These are phyloP conservation scores for Strix uralensis DNA, from an alignment of 2,113 vertebrate species.

Conservation along the genomic window DNA sequence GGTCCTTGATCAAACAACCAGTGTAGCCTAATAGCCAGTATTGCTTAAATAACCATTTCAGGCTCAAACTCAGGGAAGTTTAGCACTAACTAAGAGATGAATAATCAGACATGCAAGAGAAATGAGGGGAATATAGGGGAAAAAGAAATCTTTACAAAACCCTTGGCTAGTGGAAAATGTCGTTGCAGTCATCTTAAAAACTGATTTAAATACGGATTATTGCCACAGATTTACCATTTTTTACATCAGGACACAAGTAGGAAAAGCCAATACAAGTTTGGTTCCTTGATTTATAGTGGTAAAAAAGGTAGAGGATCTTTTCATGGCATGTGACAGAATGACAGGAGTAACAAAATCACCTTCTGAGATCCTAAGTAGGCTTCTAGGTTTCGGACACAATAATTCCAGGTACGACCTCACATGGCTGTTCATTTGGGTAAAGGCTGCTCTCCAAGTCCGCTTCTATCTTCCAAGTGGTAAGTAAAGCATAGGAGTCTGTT, in stretches of 20 bases:
- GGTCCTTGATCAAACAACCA: background rate
- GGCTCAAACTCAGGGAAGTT: background rate
- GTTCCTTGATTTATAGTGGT: background rate
- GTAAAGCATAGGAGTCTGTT: background rate
- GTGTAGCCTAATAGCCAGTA: accelerated
- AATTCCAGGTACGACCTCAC: background rate
- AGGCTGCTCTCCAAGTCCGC: background rate
- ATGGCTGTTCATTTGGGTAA: background rate
- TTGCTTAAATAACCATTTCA: background rate
- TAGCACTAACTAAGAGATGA: background rate
- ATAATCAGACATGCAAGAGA: background rate
- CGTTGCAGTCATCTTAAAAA: background rate
- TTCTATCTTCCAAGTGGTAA: background rate
- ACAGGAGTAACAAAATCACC: background rate
- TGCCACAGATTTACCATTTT: background rate
- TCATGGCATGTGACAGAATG: accelerated
- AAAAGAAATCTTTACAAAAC: background rate
- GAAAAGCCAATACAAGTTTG: background rate
- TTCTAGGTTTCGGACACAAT: background rate
- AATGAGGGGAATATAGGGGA: background rate
- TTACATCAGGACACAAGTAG: background rate
- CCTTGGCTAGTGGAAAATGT: background rate
- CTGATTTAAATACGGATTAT: background rate
- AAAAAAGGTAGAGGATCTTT: background rate
- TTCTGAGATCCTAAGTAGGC: background rate